Percentiles rank a stretch among this genome's conserved stretches.
These are phyloP conservation scores for Phymorhynchus buccinoides DNA, from an alignment of 1,140 invertebrate genomes.

Conservation along the genomic window DNA sequence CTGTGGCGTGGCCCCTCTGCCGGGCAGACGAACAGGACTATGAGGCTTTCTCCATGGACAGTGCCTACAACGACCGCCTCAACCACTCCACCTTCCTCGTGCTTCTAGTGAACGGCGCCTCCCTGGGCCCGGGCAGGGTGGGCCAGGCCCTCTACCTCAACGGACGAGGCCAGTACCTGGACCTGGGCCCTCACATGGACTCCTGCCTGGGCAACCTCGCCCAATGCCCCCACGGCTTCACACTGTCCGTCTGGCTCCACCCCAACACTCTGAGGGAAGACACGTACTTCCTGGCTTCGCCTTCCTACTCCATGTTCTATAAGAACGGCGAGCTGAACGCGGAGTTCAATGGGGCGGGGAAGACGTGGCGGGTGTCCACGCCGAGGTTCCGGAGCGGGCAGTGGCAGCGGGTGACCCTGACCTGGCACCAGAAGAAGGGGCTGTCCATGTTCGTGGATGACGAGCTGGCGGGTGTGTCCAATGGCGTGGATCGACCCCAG, in stretches of 20 bases:
- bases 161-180: slow-evolving; percentile 66
- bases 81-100: slow-evolving; percentile 61
- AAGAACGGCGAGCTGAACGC: slow-evolving; percentile 61
- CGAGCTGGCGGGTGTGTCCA: slow-evolving; percentile 45
- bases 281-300: slow-evolving; percentile 64
- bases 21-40: slow-evolving; percentile 62
- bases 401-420: slow-evolving; percentile 69
- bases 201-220: slow-evolving; percentile 69
- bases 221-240: slow-evolving; percentile 68
- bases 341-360: slow-evolving; percentile 53
- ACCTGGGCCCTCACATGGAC: slow-evolving; percentile 61
- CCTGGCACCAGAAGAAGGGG: slow-evolving; percentile 67
- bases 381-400: slow-evolving; percentile 51
- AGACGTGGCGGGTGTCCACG: slow-evolving; percentile 62
- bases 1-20: not conserved
- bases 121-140: slow-evolving; percentile 57
- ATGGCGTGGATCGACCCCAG: slow-evolving; percentile 40
- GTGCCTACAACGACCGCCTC: slow-evolving; percentile 49
- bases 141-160: slow-evolving; percentile 60
- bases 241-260: slow-evolving; percentile 66
- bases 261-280: slow-evolving; percentile 56
- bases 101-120: slow-evolving; percentile 65
- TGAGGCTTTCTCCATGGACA: slow-evolving; percentile 70
- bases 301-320: slow-evolving; percentile 66
- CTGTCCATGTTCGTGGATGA: slow-evolving; percentile 64